These are phyloP conservation scores for Cotesia congregata DNA, from an alignment of 2,888 invertebrate genomes.

Conservation along the genomic window DNA sequence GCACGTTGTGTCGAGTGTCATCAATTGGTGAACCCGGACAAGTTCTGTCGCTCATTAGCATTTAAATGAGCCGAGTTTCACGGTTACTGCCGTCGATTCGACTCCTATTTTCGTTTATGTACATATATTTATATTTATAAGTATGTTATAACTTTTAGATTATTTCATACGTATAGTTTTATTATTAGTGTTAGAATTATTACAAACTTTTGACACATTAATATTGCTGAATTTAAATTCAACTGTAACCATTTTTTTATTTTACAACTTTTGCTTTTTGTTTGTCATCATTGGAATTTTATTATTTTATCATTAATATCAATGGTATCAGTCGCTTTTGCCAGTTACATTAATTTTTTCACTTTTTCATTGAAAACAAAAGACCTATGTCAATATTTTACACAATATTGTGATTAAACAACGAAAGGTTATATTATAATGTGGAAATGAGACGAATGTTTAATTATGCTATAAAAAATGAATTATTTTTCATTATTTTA, in stretches of 20 bases:
- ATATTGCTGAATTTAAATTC: not conserved
- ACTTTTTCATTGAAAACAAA: too few relatives aligned
- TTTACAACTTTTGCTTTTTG: too few relatives aligned
- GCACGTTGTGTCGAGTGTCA: conserved; percentile 38
- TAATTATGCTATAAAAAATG: too few relatives aligned
- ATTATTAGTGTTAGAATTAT: not conserved
- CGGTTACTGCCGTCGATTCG: conserved; percentile 17
- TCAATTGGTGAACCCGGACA: conserved; percentile 40
- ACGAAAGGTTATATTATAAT: too few relatives aligned
- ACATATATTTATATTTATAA: conserved; percentile 18
- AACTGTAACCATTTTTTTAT: not conserved
- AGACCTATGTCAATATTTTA: too few relatives aligned
- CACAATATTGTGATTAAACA: too few relatives aligned
- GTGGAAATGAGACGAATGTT: too few relatives aligned
- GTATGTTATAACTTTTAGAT: conserved; percentile 34
- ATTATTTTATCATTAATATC: too few relatives aligned
- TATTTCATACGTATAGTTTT: conserved; percentile 19
- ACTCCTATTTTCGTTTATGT: conserved; percentile 24
- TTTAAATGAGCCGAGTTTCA: conserved; percentile 49
- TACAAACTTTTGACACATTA: not conserved
- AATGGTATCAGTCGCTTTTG: too few relatives aligned
- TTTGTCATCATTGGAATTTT: too few relatives aligned
- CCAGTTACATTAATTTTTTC: too few relatives aligned
- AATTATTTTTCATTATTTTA: too few relatives aligned
- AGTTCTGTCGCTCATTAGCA: conserved; percentile 47